A percentile compares a stretch with the other conserved stretches of the same genome.
Conservation (phyloP, 2,113 vertebrate genomes). For the Emydocephalus ijimae region DNA sequence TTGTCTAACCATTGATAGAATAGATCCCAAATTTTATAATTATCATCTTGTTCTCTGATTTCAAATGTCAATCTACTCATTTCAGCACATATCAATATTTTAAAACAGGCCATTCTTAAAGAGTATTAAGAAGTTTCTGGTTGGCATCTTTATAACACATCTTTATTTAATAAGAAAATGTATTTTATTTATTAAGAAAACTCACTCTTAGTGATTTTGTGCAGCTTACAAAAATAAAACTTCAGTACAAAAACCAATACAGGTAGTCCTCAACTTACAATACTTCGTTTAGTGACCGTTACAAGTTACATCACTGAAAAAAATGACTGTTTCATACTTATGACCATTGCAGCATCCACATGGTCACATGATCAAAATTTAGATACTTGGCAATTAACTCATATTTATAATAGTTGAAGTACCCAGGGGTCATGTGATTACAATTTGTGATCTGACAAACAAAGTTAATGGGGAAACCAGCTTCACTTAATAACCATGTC, state of each 20-base stretch:
- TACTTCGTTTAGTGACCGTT: neutral
- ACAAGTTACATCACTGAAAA: neutral
- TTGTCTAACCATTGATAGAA: no score
- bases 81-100: no score
- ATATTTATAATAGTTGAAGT: neutral
- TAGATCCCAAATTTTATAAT: no score
- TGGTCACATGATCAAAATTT: neutral
- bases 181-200: neutral
- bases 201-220: neutral
- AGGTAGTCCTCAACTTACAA: neutral
- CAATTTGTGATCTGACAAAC: neutral
- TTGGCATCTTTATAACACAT: neutral
- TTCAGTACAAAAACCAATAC: neutral
- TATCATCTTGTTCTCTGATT: no score
- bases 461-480: neutral
- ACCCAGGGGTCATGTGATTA: neutral
- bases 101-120: neutral
- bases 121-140: neutral
- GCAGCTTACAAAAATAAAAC: neutral
- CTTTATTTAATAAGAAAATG: neutral
- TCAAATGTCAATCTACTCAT: no score
- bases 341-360: neutral
- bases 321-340: neutral
- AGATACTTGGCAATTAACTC: neutral
- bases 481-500: neutral